Evolutionary conservation across 2,113 vertebrate species (phyloP).

Genomic region (Dendrocopos noguchii): DNA sequence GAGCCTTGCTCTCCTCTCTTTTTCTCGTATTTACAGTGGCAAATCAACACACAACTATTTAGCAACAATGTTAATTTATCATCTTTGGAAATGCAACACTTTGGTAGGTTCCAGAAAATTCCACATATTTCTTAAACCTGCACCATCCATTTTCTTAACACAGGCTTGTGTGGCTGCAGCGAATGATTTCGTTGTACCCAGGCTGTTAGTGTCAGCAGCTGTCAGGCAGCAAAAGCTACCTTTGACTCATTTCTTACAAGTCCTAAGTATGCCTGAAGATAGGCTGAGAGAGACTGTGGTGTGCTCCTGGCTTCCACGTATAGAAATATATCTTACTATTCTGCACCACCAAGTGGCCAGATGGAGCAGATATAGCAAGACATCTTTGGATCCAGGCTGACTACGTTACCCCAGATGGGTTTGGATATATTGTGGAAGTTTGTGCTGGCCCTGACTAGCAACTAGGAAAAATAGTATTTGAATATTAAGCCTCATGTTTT

Average conservation of each 20-base stretch:
- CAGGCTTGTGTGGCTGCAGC: neutral
- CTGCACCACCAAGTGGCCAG: conserved; percentile 82
- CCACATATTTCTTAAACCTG: rapidly evolving
- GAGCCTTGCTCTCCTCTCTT: neutral
- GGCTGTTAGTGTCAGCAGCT: neutral
- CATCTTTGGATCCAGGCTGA: neutral
- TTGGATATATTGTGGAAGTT: neutral
- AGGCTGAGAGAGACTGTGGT: neutral
- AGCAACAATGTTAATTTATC: neutral
- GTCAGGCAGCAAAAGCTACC: neutral
- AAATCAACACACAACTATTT: neutral
- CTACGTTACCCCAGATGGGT: neutral
- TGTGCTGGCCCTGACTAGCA: neutral
- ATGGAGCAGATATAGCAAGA: conserved; percentile 60
- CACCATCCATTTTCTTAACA: neutral
- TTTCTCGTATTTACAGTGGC: neutral
- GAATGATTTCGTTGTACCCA: neutral
- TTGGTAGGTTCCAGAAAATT: neutral
- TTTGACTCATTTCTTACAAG: neutral
- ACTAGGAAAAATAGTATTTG: neutral
- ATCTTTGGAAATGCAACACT: neutral
- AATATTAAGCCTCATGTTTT: neutral
- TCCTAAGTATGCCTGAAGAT: neutral
- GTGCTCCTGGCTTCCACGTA: neutral
- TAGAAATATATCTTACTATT: conserved; percentile 78